Evolutionary conservation across 64 coral and sea anemone genomes (phyloP), one percentile per base, ranked within the genome.

Genomic region (Porites lutea): DNA sequence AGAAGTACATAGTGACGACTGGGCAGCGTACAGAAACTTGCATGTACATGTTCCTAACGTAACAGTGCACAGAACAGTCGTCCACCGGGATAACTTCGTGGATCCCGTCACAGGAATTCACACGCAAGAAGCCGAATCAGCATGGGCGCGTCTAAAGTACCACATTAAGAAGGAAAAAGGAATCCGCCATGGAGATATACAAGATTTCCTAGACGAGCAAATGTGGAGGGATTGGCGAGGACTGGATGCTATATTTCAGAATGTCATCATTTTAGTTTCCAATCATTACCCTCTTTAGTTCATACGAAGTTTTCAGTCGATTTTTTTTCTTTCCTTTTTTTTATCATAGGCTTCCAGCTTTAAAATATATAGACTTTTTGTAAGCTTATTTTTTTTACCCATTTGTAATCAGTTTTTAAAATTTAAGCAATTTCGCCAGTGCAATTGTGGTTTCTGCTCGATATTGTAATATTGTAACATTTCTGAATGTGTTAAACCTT

Each of bases 181-280:
- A 8, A 64, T 84, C 81, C 81, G 81, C 13, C 4, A 8, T 23
- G 19, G 11, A 9, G 59, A 64, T 37, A 7, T 84, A 8, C 81
- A 84, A 52, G 59, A 46, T 64, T 83, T 84, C 22, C n/a, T 84
- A 14, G 57, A 84, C 48, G 81, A 84, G 20, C 81, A 84, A 45
- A 84, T 84, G 81, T 84, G 81, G 81, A 65, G 44, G 20, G 60
- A 84, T 37, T 84, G 81, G 81, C 65, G 37, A 65, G 81, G 81
- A 12, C 52, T 84, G 3, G 59, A 64, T 0, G 10, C n/a, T 46
- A 60, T 62, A 8, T 84, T 84, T 13, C 19, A 16, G 6, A 84
- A 84, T 37, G 44, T 65, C 8, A 18, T 84, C 10, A 16, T 8
- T 6, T 5, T 77, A 13, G 5, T 77, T 77, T 22, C 74, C 6